Conservation (phyloP, 2,888 invertebrate species). For the Chloroclysta siterata region DNA sequence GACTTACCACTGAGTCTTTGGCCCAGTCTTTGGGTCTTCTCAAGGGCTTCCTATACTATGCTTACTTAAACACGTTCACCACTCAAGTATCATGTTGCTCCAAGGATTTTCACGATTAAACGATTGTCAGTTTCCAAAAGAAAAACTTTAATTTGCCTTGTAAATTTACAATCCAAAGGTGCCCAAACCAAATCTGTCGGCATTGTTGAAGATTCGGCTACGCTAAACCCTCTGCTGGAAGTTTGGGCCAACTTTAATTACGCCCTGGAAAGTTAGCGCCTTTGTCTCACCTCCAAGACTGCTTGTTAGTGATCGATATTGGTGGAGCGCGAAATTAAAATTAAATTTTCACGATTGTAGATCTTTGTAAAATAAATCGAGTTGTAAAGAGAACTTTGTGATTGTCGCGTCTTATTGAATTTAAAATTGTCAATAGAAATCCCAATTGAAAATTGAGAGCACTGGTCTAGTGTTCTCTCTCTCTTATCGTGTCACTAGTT, state of each 20-base stretch:
- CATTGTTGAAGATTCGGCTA: constrained; percentile 33
- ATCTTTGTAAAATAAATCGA: background rate
- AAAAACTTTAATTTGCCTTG: background rate
- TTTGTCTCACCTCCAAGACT: constrained; percentile 34
- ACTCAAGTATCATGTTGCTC: too few relatives aligned
- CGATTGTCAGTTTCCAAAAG: too few relatives aligned
- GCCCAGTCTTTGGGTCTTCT: too few relatives aligned
- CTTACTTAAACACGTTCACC: too few relatives aligned
- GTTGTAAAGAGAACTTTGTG: background rate
- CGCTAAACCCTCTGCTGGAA: constrained; percentile 27
- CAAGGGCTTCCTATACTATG: too few relatives aligned
- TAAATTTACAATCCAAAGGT: constrained; percentile 11
- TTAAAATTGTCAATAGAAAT: too few relatives aligned
- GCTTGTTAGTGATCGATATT: constrained; percentile 27
- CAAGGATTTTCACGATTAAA: too few relatives aligned
- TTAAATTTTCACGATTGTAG: constrained; percentile 5
- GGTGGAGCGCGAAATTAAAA: constrained; percentile 12
- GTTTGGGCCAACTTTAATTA: constrained; percentile 41
- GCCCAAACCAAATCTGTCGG: constrained; percentile 20
- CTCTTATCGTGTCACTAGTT: too few relatives aligned
- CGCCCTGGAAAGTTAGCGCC: constrained; percentile 29
- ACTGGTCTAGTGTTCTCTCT: too few relatives aligned
- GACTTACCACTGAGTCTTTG: too few relatives aligned
- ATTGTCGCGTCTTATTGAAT: too few relatives aligned
- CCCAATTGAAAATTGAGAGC: too few relatives aligned